Evolutionary conservation across 2,888 invertebrate species (phyloP).

Genomic region (Thymelicus sylvestris): DNA sequence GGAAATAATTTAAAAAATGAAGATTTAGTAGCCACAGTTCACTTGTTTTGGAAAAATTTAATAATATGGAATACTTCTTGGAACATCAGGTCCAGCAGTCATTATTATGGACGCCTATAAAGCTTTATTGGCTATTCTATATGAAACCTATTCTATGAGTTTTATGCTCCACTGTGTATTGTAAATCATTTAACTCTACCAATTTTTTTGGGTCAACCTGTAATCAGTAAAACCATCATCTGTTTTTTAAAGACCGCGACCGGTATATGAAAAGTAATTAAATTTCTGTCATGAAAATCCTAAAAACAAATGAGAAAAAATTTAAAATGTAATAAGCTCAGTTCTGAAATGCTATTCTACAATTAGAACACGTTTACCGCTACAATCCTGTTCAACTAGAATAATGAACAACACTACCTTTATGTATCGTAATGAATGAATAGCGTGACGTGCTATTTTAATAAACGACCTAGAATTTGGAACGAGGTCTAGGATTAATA

Average conservation of each 20-base stretch:
- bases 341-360: background rate
- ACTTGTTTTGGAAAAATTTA: no score
- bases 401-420: background rate
- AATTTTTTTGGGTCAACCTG: no score
- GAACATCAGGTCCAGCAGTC: no score
- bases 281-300: no score
- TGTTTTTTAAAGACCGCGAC: background rate
- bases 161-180: no score
- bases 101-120: no score
- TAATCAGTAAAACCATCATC: background rate
- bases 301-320: no score
- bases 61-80: no score
- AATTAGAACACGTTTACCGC: background rate
- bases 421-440: slow-evolving; percentile 47
- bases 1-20: no score
- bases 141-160: no score
- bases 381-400: background rate
- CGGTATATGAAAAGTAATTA: background rate
- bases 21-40: no score
- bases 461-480: background rate
- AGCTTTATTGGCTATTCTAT: no score
- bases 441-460: slow-evolving; percentile 51
- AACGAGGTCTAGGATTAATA: background rate
- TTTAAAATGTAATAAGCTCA: background rate
- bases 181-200: background rate